Evolutionary conservation across 2,113 vertebrate species (phyloP).

Genomic region (Galeopterus variegatus): DNA sequence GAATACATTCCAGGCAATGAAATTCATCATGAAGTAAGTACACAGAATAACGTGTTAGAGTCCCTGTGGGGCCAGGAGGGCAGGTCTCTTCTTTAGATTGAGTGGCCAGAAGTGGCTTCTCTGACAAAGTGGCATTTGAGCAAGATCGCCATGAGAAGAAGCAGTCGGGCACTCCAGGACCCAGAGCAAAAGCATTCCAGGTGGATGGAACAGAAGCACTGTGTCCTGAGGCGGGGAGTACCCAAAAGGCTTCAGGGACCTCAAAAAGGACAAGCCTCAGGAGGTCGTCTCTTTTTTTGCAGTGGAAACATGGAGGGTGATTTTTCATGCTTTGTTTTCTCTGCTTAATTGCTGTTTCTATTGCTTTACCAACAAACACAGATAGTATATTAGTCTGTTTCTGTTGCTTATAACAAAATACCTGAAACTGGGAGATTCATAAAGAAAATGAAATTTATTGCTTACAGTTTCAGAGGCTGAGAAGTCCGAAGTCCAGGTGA

Average conservation of each 20-base stretch:
- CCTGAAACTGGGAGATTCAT: no score
- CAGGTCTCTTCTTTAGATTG: background rate
- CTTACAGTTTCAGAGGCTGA: no score
- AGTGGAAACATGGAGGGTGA: accelerated
- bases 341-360: background rate
- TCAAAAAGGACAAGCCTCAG: accelerated
- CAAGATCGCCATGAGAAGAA: background rate
- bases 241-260: background rate
- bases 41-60: background rate
- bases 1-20: background rate
- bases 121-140: background rate
- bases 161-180: background rate
- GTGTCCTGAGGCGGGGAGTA: background rate
- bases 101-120: background rate
- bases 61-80: accelerated
- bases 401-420: no score
- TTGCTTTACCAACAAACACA: background rate
- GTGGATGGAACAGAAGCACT: background rate
- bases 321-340: background rate
- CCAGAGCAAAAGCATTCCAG: no score
- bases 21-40: background rate
- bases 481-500: no score
- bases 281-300: background rate
- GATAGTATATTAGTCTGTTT: background rate
- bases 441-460: no score